A percentile compares a stretch with the other conserved stretches of the same genome.
phyloP scores from a whole-genome alignment of 2,888 invertebrate species.

The Helleia helle region DNA sequence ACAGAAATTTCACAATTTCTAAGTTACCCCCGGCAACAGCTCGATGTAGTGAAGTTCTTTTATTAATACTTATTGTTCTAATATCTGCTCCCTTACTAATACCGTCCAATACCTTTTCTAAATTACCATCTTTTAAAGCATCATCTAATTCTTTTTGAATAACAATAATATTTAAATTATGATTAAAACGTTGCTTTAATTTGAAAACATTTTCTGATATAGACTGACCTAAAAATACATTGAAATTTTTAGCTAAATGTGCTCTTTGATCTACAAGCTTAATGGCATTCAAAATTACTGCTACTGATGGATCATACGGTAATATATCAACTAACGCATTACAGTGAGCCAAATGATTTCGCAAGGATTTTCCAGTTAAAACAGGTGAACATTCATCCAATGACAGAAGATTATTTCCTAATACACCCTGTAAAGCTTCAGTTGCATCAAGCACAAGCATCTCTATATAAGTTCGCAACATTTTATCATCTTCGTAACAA shows the following conservation, averaged over 20 bases:
- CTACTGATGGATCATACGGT: background rate
- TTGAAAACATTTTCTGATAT: background rate
- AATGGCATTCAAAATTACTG: background rate
- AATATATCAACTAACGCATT: constrained; percentile 4
- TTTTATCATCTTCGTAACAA: background rate
- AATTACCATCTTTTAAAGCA: background rate
- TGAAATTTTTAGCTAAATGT: background rate
- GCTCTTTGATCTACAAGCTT: background rate
- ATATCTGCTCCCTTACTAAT: constrained; percentile 4
- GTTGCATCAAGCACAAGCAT: background rate
- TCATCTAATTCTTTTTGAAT: background rate
- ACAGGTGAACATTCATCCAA: background rate
- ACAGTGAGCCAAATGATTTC: constrained; percentile 1
- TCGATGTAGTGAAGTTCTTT: background rate
- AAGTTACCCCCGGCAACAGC: constrained; percentile 3
- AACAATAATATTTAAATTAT: background rate
- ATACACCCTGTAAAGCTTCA: background rate
- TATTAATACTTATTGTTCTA: background rate
- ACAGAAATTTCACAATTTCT: constrained; percentile 7
- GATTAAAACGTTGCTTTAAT: background rate
- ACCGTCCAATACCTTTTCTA: background rate
- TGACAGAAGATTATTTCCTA: background rate
- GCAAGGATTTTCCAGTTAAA: background rate
- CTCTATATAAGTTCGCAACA: background rate
- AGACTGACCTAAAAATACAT: background rate